These are phyloP conservation scores for Petrolisthes manimaculis DNA, from an alignment of 2,888 invertebrate species.

Conservation along the genomic window DNA sequence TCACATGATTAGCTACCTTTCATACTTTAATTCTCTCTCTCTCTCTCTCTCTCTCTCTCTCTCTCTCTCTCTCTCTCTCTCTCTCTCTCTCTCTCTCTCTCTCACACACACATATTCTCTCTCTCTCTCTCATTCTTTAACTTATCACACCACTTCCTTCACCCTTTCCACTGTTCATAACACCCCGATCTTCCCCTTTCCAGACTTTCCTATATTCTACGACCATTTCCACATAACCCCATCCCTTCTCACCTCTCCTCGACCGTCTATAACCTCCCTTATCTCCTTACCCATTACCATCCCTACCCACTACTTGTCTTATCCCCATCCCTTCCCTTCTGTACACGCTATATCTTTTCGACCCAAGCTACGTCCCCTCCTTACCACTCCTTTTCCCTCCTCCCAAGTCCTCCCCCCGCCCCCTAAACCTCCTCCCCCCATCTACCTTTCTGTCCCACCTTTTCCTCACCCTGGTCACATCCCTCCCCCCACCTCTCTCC, in stretches of 20 bases:
- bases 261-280: background rate
- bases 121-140: too few species aligned
- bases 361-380: background rate
- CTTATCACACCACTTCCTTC: too few species aligned
- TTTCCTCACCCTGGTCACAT: background rate
- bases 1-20: too few species aligned
- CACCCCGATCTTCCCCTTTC: background rate
- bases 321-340: background rate
- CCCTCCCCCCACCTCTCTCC: background rate
- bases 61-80: background rate
- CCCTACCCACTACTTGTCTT: background rate
- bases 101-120: background rate
- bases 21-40: conserved; percentile 12
- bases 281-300: background rate
- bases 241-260: background rate
- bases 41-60: background rate
- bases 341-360: background rate
- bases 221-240: background rate
- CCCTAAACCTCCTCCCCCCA: background rate
- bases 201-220: background rate
- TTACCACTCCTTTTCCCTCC: background rate
- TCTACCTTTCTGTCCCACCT: background rate
- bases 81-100: too few species aligned
- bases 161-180: too few species aligned
- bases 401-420: background rate